phyloP scores from a whole-genome alignment of 2,888 invertebrate species.

The Pachycephus smyrnensis region DNA sequence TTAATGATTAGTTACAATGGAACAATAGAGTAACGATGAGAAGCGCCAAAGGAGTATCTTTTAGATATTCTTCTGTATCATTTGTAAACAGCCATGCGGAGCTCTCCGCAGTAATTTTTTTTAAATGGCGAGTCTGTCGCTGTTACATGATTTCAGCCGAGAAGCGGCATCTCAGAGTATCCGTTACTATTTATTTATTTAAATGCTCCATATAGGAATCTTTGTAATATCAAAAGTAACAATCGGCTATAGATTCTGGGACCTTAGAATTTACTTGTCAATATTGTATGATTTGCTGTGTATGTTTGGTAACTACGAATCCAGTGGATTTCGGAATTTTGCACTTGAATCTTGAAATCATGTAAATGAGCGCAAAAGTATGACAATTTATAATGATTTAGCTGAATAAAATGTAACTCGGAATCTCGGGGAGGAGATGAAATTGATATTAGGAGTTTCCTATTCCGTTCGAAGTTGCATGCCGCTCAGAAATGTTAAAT shows the following conservation, averaged over 20 bases:
- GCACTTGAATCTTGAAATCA: background rate
- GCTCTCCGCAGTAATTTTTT: background rate
- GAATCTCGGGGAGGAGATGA: background rate
- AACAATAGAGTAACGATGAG: background rate
- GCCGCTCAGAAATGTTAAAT: background rate
- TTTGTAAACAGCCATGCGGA: background rate
- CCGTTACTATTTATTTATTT: constrained; percentile 23
- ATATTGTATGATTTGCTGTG: background rate
- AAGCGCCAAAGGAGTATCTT: background rate
- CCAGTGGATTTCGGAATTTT: background rate
- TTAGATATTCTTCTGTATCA: background rate
- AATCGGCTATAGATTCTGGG: background rate
- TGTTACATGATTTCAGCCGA: background rate
- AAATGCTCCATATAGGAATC: constrained; percentile 20
- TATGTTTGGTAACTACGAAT: background rate
- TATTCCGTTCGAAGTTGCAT: background rate
- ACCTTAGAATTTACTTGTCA: background rate
- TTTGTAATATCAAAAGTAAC: background rate
- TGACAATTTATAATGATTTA: background rate
- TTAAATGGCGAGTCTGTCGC: background rate
- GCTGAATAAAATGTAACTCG: background rate
- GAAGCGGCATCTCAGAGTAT: constrained; percentile 10
- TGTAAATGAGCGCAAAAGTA: background rate
- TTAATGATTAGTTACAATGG: constrained; percentile 31
- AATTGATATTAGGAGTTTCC: background rate